Percentiles rank a stretch among this genome's conserved stretches.
These are phyloP conservation scores for Dynastes tityus DNA, from an alignment of 2,888 invertebrate species.

Conservation along the genomic window DNA sequence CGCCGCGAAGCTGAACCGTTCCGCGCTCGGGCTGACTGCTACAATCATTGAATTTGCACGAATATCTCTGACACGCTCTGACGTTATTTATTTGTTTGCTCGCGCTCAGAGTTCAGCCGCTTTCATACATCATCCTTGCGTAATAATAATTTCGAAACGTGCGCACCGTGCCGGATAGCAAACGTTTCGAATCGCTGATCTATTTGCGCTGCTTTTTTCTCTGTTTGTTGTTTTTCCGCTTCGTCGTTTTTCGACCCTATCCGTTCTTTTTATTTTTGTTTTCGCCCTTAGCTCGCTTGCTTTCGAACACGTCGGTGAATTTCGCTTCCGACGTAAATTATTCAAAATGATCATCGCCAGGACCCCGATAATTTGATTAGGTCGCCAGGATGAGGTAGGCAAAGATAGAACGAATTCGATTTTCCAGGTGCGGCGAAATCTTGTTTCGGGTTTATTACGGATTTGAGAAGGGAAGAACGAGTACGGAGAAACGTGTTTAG, in stretches of 20 bases:
- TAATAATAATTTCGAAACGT: background rate
- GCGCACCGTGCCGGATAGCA: background rate
- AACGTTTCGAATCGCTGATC: conserved; percentile 8
- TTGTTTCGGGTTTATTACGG: too few relatives aligned
- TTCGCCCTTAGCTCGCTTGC: background rate
- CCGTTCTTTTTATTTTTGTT: background rate
- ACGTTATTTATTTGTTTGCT: conserved; percentile 42
- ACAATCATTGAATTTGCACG: conserved; percentile 46
- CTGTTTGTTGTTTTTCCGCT: background rate
- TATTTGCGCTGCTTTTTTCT: background rate
- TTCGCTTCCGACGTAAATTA: background rate
- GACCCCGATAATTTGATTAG: background rate
- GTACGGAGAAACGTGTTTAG: too few relatives aligned
- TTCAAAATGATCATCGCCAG: background rate
- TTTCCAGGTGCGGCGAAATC: too few relatives aligned
- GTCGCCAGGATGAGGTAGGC: background rate
- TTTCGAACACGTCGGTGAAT: background rate
- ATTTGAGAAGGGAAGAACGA: too few relatives aligned
- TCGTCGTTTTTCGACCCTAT: background rate
- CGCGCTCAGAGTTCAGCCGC: background rate
- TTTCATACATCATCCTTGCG: conserved; percentile 34
- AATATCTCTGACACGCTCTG: conserved; percentile 37
- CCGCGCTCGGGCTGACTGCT: conserved; percentile 2
- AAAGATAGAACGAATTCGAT: too few relatives aligned
- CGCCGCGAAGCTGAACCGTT: background rate